Percentiles rank a stretch among this genome's conserved stretches.
These are phyloP conservation scores for Ciconia boyciana DNA, from an alignment of 2,113 vertebrate genomes.

Conservation along the genomic window DNA sequence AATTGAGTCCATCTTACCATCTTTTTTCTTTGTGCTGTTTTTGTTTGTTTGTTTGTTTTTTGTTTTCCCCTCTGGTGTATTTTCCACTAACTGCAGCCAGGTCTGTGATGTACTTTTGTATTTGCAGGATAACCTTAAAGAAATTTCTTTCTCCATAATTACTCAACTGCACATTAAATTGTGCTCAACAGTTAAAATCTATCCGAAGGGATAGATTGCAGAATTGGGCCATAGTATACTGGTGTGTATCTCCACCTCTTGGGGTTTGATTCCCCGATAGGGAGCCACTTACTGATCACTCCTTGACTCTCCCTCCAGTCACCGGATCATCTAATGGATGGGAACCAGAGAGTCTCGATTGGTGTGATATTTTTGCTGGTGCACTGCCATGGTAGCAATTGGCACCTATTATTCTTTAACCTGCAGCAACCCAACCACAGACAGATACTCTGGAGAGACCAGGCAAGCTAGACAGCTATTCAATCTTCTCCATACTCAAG, in stretches of 20 bases:
- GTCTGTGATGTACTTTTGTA: not conserved
- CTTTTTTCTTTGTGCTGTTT: not conserved
- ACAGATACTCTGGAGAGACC: not conserved
- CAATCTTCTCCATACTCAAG: not conserved
- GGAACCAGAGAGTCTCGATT: accelerated
- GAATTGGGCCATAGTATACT: too few relatives aligned
- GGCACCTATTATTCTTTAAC: not conserved
- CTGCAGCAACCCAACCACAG: not conserved
- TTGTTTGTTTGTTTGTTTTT: not conserved
- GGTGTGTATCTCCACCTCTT: too few relatives aligned
- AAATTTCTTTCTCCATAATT: not conserved
- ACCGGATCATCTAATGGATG: not conserved
- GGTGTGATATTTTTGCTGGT: too few relatives aligned
- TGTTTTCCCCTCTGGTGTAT: not conserved
- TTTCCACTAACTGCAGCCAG: not conserved
- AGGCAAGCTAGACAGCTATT: not conserved
- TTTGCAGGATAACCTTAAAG: not conserved
- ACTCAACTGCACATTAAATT: not conserved
- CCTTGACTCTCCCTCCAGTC: not conserved
- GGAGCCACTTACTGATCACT: not conserved
- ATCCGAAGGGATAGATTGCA: not conserved
- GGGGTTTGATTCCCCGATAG: accelerated
- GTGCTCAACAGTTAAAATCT: not conserved
- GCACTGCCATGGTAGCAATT: not conserved
- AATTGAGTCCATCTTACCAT: not conserved